Base-by-base conservation (phyloP, 2,797 vertebrate genomes). In the Luscinia megarhynchos region DNA sequence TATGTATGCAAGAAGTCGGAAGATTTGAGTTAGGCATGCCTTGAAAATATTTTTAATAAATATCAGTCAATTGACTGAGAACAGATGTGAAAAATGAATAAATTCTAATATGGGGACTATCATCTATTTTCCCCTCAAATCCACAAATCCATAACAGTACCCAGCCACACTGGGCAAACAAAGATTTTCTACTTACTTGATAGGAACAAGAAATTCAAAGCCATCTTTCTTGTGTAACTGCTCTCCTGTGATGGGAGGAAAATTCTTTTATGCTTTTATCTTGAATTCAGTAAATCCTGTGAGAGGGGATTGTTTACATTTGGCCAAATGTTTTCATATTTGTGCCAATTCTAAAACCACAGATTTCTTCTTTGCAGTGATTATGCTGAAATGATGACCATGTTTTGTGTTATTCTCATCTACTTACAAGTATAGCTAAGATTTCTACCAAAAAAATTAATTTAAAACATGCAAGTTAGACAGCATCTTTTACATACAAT, bases 311-410 rank as follows among this genome's bases (percentile, higher is more conserved):
- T 79, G 63, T 89, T 94, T 93, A 82, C 67, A 79, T 72, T 90
- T 76, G 77, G 83, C 80, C 85, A 96, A 95, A 82, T 50, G 53
- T 89, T 87, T 91, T 48, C 61, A 67, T 22, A 67, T 92, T 87
- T 76, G 38, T 90, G 84, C 57, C 90, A 74, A 11, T 76, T 95
- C 87, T 50, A 79, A 93, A 92, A 57, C 23, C 70, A 86, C 3
- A 1, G 70, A 26, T 86, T 88, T 89, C 40, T 38, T 84, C 55
- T 84, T 79, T 2, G 2, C 59, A 70, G 63, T 4, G 17, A 87
- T 70, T 84, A 5, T 55, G 32, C 70, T 54, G 38, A 91, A 19
- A 73, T 36, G 61, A 80, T n/a, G 26, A 53, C 17, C 45, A 53
- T 1, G 0, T 62, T 86, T 73, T 63, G 36, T 21, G 21, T 43